Evolutionary conservation across 1,140 invertebrate species (phyloP).

Genomic region (Ips typographus): DNA sequence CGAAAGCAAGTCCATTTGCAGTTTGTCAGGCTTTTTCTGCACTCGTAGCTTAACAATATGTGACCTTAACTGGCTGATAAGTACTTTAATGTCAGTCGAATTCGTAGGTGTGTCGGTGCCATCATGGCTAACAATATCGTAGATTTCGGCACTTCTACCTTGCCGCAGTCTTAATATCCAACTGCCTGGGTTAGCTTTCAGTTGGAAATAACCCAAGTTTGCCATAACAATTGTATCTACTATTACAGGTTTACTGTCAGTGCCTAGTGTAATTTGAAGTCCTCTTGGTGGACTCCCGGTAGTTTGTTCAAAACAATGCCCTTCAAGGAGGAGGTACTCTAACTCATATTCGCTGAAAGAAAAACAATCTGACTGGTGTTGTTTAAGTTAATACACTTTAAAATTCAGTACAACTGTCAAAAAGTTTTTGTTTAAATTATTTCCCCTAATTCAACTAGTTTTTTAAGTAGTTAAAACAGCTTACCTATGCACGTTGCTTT

Average conservation of each 20-base stretch:
- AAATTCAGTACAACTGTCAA: neutral
- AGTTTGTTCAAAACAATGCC: slow-evolving; percentile 93
- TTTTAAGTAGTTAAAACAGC: slow-evolving; percentile 8
- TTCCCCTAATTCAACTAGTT: neutral
- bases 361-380: neutral
- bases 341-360: slow-evolving; percentile 85
- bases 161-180: slow-evolving; percentile 87
- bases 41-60: slow-evolving; percentile 91
- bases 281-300: slow-evolving; percentile 93
- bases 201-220: slow-evolving; percentile 96
- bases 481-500: slow-evolving; percentile 70
- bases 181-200: slow-evolving; percentile 96
- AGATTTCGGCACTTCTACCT: slow-evolving; percentile 93
- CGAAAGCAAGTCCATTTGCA: slow-evolving; percentile 78
- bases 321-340: slow-evolving; percentile 89
- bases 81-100: slow-evolving; percentile 74
- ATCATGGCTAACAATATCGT: slow-evolving; percentile 81
- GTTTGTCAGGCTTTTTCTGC: slow-evolving; percentile 85
- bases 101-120: slow-evolving; percentile 70
- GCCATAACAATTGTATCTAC: slow-evolving; percentile 99
- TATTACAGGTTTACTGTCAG: slow-evolving; percentile 69
- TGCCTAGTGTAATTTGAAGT: slow-evolving; percentile 94
- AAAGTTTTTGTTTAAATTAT: neutral
- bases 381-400: neutral
- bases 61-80: slow-evolving; percentile 86